Percentiles rank a stretch among this genome's conserved stretches.
phyloP scores from a whole-genome alignment of 2,113 vertebrate species.

The Pollachius pollachius region DNA sequence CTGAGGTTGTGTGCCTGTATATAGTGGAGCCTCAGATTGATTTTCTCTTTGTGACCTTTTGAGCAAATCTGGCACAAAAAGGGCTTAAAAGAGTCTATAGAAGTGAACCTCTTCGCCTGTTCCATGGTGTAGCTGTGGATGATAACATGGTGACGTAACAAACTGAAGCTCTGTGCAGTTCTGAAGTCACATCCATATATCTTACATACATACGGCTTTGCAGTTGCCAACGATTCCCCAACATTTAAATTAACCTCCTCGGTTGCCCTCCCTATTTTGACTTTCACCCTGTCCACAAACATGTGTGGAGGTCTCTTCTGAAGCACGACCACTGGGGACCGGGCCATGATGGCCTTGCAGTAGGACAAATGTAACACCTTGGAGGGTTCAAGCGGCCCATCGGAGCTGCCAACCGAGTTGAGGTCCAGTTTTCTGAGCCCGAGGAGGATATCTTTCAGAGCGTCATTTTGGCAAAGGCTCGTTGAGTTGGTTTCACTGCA shows the following conservation, averaged over 20 bases:
- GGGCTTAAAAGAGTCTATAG: slow-evolving; percentile 78
- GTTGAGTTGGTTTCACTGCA: slow-evolving; percentile 22
- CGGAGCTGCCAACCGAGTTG: slow-evolving; percentile 64
- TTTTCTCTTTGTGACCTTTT: slow-evolving; percentile 86
- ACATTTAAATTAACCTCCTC: slow-evolving; percentile 44
- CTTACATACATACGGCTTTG: slow-evolving; percentile 89
- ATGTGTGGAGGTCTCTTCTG: slow-evolving; percentile 35
- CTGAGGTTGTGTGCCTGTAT: slow-evolving; percentile 82
- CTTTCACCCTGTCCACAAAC: slow-evolving; percentile 19
- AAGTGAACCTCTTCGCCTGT: slow-evolving; percentile 78
- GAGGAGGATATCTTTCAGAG: slow-evolving; percentile 83
- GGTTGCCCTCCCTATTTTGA: slow-evolving; percentile 64
- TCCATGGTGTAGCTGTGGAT: slow-evolving; percentile 84
- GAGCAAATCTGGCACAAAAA: slow-evolving; percentile 93
- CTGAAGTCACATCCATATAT: slow-evolving; percentile 82
- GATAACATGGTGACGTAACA: slow-evolving; percentile 86
- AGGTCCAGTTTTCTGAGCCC: slow-evolving; percentile 88
- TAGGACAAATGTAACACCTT: too few species aligned
- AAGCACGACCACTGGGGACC: slow-evolving; percentile 47
- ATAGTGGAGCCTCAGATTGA: slow-evolving; percentile 85
- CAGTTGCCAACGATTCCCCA: slow-evolving; percentile 77
- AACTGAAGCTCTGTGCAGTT: slow-evolving; percentile 87
- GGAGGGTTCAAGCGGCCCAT: too few species aligned
- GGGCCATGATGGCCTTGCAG: slow-evolving; percentile 60
- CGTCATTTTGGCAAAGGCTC: slow-evolving; percentile 68